phyloP scores from a whole-genome alignment of 1,140 invertebrate genomes.

The Lepeophtheirus salmonis region DNA sequence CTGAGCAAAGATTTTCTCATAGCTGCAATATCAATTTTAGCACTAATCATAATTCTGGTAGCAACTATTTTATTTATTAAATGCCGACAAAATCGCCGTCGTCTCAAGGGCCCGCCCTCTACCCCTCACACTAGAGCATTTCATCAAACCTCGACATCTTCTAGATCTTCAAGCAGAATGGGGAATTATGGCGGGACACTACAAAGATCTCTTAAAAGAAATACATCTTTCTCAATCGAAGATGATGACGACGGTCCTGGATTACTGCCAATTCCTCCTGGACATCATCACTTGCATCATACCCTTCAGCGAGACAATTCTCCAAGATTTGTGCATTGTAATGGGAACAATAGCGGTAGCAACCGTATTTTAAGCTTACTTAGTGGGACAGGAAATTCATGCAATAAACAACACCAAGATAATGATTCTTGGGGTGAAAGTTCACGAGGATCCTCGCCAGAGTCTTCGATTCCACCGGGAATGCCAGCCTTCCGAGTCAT shows the following conservation, averaged over 20 bases:
- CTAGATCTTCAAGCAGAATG: neutral
- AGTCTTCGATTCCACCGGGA: slow-evolving; percentile 9
- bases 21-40: neutral
- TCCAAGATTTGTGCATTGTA: neutral
- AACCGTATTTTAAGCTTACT: neutral
- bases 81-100: neutral
- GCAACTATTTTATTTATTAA: neutral
- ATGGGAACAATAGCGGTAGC: neutral
- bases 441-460: slow-evolving; percentile 14
- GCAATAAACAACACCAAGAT: neutral
- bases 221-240: too few relatives aligned
- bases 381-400: neutral
- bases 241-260: neutral
- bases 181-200: neutral
- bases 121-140: neutral
- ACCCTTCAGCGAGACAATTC: neutral
- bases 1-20: neutral
- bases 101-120: neutral
- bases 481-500: slow-evolving; percentile 18
- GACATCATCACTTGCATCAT: neutral
- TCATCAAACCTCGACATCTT: neutral
- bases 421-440: slow-evolving; percentile 15
- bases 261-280: neutral
- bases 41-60: neutral
- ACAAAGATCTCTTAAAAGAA: neutral